Conservation (phyloP, 2,113 vertebrate species). For the Atrichornis clamosus region DNA sequence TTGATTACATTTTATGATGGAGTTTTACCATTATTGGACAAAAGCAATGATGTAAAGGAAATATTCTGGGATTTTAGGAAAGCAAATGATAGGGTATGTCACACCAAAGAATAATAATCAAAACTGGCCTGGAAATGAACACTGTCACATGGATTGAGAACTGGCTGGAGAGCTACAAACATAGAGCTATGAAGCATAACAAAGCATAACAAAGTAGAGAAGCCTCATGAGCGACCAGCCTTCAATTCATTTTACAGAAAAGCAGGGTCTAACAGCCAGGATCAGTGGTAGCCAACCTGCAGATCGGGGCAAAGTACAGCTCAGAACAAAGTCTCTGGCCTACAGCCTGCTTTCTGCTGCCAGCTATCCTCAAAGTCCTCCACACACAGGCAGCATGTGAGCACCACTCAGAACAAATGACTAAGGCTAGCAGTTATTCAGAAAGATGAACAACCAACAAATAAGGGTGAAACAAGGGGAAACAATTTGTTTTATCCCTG, state of each 20-base stretch:
- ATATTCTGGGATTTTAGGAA: constrained; percentile 37
- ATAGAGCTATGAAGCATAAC: background rate
- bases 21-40: constrained; percentile 35
- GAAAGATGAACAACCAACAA: background rate
- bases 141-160: constrained; percentile 20
- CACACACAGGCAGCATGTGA: background rate
- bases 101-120: constrained; percentile 55
- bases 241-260: background rate
- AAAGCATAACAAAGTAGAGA: background rate
- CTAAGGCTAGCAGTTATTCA: background rate
- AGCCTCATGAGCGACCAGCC: accelerated
- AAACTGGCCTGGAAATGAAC: constrained; percentile 32
- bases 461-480: background rate
- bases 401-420: background rate
- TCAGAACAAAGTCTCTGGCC: background rate
- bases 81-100: constrained; percentile 44
- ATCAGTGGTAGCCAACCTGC: background rate
- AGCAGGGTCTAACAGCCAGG: background rate
- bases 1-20: constrained; percentile 58
- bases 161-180: constrained; percentile 25
- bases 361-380: background rate
- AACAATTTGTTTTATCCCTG: background rate
- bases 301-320: background rate
- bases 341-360: background rate
- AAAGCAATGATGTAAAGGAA: constrained; percentile 53